Conservation (phyloP, 2,888 invertebrate genomes). For the Calliphora vomitoria region DNA sequence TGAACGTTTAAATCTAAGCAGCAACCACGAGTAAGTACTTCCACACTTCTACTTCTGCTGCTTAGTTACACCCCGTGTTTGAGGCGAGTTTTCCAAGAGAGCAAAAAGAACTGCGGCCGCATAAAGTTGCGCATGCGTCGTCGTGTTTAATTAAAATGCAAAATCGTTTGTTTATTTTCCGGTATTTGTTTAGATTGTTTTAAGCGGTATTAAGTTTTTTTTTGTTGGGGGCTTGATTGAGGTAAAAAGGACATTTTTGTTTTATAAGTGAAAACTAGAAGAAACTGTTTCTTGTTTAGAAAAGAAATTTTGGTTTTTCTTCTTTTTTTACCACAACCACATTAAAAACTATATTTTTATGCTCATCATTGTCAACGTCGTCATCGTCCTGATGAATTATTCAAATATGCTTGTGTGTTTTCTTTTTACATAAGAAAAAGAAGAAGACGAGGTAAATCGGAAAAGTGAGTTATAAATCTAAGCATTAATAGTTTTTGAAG, state of each 20-base stretch:
- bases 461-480: background rate
- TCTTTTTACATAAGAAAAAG: background rate
- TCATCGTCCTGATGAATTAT: constrained; percentile 67
- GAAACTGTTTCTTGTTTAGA: background rate
- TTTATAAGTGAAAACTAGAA: background rate
- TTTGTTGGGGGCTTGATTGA: constrained; percentile 35
- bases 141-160: constrained; percentile 81
- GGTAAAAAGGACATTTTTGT: constrained; percentile 53
- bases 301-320: background rate
- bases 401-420: constrained; percentile 38
- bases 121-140: constrained; percentile 80
- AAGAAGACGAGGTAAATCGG: background rate
- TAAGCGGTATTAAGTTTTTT: background rate
- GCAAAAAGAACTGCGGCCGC: constrained; percentile 44
- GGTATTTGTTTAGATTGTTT: constrained; percentile 23
- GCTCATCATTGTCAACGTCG: constrained; percentile 48
- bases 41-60: constrained; percentile 42
- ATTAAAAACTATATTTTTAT: background rate
- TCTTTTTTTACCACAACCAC: background rate
- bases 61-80: constrained; percentile 1
- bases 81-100: constrained; percentile 55
- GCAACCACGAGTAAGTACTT: constrained; percentile 41
- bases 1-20: constrained; percentile 43
- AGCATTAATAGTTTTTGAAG: too few relatives aligned
- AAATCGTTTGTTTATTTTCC: constrained; percentile 69